Evolutionary conservation across 2,797 vertebrate species (phyloP).

Genomic region (Darevskia nairensis): DNA sequence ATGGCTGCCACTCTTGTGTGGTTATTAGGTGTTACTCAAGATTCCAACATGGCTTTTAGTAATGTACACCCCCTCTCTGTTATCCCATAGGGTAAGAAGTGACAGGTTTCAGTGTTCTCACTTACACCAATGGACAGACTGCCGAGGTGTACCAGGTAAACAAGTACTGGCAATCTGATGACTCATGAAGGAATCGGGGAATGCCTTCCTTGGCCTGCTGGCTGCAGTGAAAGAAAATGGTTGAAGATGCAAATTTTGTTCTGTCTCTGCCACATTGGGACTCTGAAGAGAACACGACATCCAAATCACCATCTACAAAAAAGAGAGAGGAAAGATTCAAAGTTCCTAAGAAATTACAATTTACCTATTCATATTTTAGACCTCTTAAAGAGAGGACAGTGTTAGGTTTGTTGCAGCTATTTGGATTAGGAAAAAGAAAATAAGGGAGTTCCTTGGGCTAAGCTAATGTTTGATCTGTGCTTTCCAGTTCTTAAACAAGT

Average conservation of each 20-base stretch:
- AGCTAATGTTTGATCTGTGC: no score
- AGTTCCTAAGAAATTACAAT: background rate
- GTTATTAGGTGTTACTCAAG: background rate
- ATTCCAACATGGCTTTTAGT: background rate
- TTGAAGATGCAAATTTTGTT: constrained; percentile 86
- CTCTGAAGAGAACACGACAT: constrained; percentile 88
- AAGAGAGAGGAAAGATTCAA: constrained; percentile 31
- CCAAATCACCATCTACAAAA: constrained; percentile 87
- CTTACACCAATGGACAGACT: constrained; percentile 90
- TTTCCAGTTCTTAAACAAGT: background rate
- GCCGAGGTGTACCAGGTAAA: constrained; percentile 92
- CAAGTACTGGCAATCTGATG: constrained; percentile 92
- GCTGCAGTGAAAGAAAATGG: constrained; percentile 90
- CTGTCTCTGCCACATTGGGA: constrained; percentile 87
- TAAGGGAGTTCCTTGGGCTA: background rate
- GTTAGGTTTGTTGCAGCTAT: background rate
- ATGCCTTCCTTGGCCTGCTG: constrained; percentile 83
- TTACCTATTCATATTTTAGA: background rate
- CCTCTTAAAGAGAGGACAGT: background rate
- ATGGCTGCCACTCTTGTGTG: background rate
- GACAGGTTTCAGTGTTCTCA: constrained; percentile 36
- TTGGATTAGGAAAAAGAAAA: background rate
- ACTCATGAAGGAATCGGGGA: constrained; percentile 92
- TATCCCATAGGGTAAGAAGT: background rate
- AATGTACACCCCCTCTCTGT: background rate